Evolutionary conservation across 1,140 invertebrate species (phyloP).

Genomic region (Tenebrio molitor): DNA sequence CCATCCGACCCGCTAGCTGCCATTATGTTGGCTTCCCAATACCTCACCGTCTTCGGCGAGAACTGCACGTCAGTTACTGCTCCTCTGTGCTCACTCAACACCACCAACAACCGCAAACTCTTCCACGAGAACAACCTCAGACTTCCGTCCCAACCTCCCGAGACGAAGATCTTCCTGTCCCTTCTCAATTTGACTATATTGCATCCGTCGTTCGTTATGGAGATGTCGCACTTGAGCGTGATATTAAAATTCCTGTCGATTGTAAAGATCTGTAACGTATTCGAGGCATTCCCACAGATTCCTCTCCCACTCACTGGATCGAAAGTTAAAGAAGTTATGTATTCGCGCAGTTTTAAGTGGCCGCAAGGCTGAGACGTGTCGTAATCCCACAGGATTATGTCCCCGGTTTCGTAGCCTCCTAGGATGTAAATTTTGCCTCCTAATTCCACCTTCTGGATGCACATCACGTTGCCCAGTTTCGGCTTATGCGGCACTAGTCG

Average conservation of each 20-base stretch:
- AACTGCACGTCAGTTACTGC: constrained; percentile 78
- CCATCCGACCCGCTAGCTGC: constrained; percentile 79
- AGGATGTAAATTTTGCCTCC: constrained; percentile 53
- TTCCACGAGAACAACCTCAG: constrained; percentile 85
- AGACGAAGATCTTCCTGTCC: constrained; percentile 82
- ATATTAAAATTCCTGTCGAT: constrained; percentile 73
- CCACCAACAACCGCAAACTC: constrained; percentile 79
- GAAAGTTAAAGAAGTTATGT: constrained; percentile 78
- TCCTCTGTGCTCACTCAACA: constrained; percentile 78
- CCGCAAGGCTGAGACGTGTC: constrained; percentile 72
- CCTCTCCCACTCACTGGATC: constrained; percentile 74
- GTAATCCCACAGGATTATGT: constrained; percentile 77
- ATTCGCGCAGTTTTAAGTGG: constrained; percentile 73
- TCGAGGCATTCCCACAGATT: constrained; percentile 74
- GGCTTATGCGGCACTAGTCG: constrained; percentile 51
- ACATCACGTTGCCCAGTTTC: constrained; percentile 57
- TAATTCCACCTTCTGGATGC: constrained; percentile 55
- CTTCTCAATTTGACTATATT: constrained; percentile 76
- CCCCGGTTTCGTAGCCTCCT: constrained; percentile 65
- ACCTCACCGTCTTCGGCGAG: constrained; percentile 72
- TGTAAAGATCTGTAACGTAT: constrained; percentile 72
- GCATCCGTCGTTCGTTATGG: constrained; percentile 80
- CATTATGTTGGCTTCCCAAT: constrained; percentile 80
- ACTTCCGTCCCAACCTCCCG: constrained; percentile 82
- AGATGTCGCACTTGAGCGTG: constrained; percentile 71